These are phyloP conservation scores for Halictus ligatus DNA, from an alignment of 2,888 invertebrate genomes.

Conservation along the genomic window DNA sequence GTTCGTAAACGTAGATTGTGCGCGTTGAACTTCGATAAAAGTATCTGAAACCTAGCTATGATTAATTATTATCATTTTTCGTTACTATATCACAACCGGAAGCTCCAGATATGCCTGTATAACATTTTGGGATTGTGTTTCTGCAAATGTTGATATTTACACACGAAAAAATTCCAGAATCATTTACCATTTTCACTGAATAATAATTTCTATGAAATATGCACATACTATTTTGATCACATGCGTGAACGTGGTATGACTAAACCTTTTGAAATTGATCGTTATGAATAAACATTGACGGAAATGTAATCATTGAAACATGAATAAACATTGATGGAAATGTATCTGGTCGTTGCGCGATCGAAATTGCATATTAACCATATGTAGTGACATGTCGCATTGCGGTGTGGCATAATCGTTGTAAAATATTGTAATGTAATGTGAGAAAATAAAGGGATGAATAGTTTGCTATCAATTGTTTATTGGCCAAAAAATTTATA, in stretches of 20 bases:
- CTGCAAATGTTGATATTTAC: background rate
- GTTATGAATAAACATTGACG: slow-evolving; percentile 27
- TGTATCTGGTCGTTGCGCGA: background rate
- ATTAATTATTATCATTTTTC: slow-evolving; percentile 1
- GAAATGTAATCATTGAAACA: background rate
- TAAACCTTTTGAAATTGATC: background rate
- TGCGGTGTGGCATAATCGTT: background rate
- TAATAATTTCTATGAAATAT: background rate
- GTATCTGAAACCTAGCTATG: background rate
- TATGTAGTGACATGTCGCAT: background rate
- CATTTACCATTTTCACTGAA: background rate
- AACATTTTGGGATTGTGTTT: background rate
- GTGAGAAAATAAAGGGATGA: slow-evolving; percentile 25
- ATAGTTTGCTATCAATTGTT: background rate
- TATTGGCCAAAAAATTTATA: background rate
- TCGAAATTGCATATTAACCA: background rate
- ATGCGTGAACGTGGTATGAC: background rate
- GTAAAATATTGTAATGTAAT: slow-evolving; percentile 21
- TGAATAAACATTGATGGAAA: slow-evolving; percentile 1
- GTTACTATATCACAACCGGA: background rate
- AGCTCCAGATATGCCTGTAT: background rate
- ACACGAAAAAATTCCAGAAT: background rate
- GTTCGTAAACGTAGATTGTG: background rate
- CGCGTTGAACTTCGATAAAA: background rate
- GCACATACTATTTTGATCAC: background rate